phyloP scores from a whole-genome alignment of 2,797 vertebrate species.

The Pteropus rufus region DNA sequence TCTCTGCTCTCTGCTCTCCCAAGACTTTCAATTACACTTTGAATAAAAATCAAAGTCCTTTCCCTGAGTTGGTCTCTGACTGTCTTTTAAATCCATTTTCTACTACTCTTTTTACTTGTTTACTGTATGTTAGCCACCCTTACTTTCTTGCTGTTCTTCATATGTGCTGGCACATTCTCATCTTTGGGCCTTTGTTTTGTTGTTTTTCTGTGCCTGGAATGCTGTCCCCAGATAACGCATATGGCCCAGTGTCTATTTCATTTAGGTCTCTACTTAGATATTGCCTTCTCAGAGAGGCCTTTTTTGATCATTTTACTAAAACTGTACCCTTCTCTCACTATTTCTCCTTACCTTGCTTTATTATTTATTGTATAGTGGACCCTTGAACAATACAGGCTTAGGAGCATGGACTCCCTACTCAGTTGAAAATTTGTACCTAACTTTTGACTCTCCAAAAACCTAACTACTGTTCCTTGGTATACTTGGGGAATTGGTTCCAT shows the following conservation, averaged over 20 bases:
- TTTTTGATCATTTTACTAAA: not conserved
- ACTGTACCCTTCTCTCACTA: not conserved
- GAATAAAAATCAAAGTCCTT: conserved; percentile 8
- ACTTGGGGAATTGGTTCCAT: not conserved
- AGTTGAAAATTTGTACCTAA: not conserved
- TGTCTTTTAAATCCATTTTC: not conserved
- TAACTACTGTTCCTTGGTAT: not conserved
- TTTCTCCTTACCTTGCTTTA: not conserved
- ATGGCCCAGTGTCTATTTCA: not conserved
- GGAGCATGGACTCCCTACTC: not conserved
- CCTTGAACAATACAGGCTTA: not conserved
- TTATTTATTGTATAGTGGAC: not conserved
- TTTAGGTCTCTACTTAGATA: not conserved
- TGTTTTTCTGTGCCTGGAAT: not conserved
- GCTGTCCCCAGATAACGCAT: not conserved
- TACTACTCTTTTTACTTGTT: not conserved
- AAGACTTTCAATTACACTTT: not conserved
- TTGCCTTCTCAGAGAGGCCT: not conserved
- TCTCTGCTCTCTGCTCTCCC: not conserved
- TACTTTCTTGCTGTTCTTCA: not conserved
- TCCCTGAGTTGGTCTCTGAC: not conserved
- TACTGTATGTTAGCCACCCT: not conserved
- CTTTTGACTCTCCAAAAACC: not conserved
- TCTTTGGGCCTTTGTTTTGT: conserved; percentile 3
- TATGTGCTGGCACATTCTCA: not conserved